A percentile compares a stretch with the other conserved stretches of the same genome.
These are phyloP conservation scores for Hephaestus fuliginosus DNA, from an alignment of 2,797 vertebrate genomes.

Conservation along the genomic window DNA sequence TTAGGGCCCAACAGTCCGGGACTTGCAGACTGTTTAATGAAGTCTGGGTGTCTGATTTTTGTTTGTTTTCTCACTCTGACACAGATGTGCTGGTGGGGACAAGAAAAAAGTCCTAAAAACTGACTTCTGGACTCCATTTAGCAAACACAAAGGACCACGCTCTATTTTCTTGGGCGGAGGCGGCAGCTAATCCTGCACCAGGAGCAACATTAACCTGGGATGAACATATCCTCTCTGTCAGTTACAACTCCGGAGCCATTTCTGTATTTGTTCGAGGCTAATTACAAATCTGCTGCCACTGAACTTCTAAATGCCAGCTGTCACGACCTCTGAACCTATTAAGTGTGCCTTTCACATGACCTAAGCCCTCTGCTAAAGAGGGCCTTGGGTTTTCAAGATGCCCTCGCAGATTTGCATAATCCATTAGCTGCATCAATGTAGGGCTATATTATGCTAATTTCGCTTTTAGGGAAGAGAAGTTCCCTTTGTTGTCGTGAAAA, in stretches of 20 bases:
- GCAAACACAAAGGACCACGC: neutral
- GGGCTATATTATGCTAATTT: slow-evolving; percentile 73
- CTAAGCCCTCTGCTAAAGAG: slow-evolving; percentile 77
- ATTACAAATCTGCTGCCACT: slow-evolving; percentile 80
- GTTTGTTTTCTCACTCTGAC: slow-evolving; percentile 15
- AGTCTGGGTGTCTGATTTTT: neutral
- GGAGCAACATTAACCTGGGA: slow-evolving; percentile 23
- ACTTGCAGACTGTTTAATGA: no score
- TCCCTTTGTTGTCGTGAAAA: slow-evolving; percentile 62
- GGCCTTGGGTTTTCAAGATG: slow-evolving; percentile 68
- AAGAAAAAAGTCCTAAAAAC: neutral
- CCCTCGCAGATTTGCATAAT: slow-evolving; percentile 73
- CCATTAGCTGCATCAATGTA: slow-evolving; percentile 80
- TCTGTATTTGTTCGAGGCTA: slow-evolving; percentile 79
- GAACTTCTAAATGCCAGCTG: slow-evolving; percentile 84
- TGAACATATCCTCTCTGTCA: slow-evolving; percentile 44
- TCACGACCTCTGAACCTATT: slow-evolving; percentile 83
- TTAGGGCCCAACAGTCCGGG: neutral
- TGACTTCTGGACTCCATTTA: neutral
- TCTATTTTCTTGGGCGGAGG: slow-evolving; percentile 4
- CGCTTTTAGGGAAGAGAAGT: slow-evolving; percentile 22
- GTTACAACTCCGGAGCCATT: slow-evolving; percentile 58
- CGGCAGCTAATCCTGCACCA: neutral
- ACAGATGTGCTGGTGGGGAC: neutral
- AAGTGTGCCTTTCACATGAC: slow-evolving; percentile 85